Evolutionary conservation across 2,888 invertebrate genomes (phyloP), one percentile per base, ranked within the genome.

Genomic region (Nasonovia ribisnigri): DNA sequence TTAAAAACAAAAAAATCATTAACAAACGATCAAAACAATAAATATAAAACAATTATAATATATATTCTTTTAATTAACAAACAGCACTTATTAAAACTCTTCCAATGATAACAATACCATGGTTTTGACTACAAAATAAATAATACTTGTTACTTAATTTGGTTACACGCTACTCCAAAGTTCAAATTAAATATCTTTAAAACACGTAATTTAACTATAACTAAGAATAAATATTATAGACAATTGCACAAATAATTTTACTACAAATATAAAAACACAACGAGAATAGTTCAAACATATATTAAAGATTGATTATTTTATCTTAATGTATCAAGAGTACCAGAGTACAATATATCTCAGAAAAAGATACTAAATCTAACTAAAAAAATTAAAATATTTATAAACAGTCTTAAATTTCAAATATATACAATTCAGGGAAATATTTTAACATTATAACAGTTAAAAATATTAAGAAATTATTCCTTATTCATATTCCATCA

Each of bases 81-180:
- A 84, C 51, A 86, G 57, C 2, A 57, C 16, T 86, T 91, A 84
- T 84, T 84, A 57, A 86, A 91, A 84, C 11, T 46, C 42, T 46
- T 43, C 13, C 43, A 86, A 36, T 24, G 57, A 57, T 57, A 86
- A 86, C 91, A 84, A 91, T 26, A 48, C 26, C 46, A 67, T 77
- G 48, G 84, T 90, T 57, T 86, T 91, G n/a, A 91, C 57, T 84
- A 91, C n/a, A 77, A 57, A 91, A 84, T 54, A 84, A 84, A 91
- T 54, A 86, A 54, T 54, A 84, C 43, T 91, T 43, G 20, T 88
- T 29, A 87, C 46, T 60, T n/a, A 29, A 48, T 48, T 46, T 90
- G 60, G 67, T 90, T 90, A 67, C 26, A 48, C 8, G 11, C 6
- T n/a, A 67, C 20, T 60, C n/a, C 29, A 24, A 90, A 51, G 16